phyloP scores from a whole-genome alignment of 2,797 vertebrate genomes.

The Hydrocynus forskahlii region DNA sequence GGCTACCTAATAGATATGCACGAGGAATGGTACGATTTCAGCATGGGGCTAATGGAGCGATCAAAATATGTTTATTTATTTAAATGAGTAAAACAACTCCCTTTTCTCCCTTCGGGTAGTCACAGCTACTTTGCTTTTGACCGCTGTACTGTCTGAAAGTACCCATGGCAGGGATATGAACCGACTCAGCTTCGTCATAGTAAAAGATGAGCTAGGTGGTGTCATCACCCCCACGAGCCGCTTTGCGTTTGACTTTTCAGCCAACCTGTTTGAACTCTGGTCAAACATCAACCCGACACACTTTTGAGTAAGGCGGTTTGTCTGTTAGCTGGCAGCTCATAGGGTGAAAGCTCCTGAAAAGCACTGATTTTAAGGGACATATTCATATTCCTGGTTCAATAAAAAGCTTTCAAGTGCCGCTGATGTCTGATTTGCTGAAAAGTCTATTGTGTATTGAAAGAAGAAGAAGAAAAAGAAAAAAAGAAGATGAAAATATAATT shows the following conservation, averaged over 20 bases:
- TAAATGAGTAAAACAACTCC: conserved; percentile 4
- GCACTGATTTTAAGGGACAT: not conserved
- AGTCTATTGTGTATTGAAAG: no score
- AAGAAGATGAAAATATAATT: no score
- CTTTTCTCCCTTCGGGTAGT: conserved; percentile 3
- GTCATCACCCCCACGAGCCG: not conserved
- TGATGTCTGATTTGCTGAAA: no score
- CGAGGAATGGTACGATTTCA: conserved; percentile 61
- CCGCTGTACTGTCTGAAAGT: not conserved
- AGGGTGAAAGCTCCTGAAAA: not conserved
- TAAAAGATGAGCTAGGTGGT: not conserved
- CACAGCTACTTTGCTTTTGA: not conserved
- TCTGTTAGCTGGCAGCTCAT: not conserved
- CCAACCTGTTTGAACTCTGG: conserved; percentile 9
- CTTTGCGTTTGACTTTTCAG: not conserved
- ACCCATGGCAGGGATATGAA: not conserved
- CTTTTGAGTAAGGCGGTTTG: not conserved
- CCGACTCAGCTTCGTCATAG: not conserved
- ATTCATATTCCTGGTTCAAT: no score
- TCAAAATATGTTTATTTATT: conserved; percentile 42
- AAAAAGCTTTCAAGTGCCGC: no score
- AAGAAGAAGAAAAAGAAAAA: no score
- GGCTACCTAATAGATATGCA: conserved; percentile 58
- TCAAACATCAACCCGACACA: conserved; percentile 27
- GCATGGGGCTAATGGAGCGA: conserved; percentile 50